Conservation (phyloP, 2,888 invertebrate species). For the Tetropium fuscum region DNA sequence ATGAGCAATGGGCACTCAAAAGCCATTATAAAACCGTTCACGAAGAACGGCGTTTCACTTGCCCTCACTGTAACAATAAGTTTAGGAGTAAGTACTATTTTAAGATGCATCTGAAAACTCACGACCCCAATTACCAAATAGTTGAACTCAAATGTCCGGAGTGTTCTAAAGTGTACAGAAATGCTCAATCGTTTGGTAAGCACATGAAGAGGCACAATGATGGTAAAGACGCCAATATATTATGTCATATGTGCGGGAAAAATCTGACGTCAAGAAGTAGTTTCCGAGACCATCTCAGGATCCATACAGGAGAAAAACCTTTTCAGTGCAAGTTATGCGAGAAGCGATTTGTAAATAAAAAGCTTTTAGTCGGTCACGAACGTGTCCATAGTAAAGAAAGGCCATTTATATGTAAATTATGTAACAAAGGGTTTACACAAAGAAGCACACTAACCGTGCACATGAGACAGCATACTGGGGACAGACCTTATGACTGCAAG, state of each 20-base stretch:
- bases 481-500: slow-evolving; percentile 50
- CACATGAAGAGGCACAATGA: slow-evolving; percentile 37
- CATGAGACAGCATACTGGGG: slow-evolving; percentile 42
- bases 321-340: slow-evolving; percentile 63
- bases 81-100: slow-evolving; percentile 50
- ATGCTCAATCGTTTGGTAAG: slow-evolving; percentile 21
- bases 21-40: slow-evolving; percentile 50
- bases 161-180: slow-evolving; percentile 35
- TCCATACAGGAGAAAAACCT: slow-evolving; percentile 60
- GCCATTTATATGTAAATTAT: slow-evolving; percentile 69
- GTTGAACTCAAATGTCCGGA: slow-evolving; percentile 36
- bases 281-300: slow-evolving; percentile 32
- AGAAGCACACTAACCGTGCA: slow-evolving; percentile 40
- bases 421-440: slow-evolving; percentile 65
- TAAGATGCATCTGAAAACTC: slow-evolving; percentile 42
- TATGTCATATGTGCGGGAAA: slow-evolving; percentile 61
- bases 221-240: slow-evolving; percentile 19
- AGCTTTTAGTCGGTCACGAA: slow-evolving; percentile 67
- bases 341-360: slow-evolving; percentile 62
- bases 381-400: slow-evolving; percentile 69
- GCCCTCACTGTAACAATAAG: slow-evolving; percentile 47
- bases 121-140: slow-evolving; percentile 41
- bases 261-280: slow-evolving; percentile 44
- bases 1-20: slow-evolving; percentile 39
- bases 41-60: slow-evolving; percentile 46